Evolutionary conservation across 2,797 vertebrate species (phyloP).

Genomic region (Pterois miles): DNA sequence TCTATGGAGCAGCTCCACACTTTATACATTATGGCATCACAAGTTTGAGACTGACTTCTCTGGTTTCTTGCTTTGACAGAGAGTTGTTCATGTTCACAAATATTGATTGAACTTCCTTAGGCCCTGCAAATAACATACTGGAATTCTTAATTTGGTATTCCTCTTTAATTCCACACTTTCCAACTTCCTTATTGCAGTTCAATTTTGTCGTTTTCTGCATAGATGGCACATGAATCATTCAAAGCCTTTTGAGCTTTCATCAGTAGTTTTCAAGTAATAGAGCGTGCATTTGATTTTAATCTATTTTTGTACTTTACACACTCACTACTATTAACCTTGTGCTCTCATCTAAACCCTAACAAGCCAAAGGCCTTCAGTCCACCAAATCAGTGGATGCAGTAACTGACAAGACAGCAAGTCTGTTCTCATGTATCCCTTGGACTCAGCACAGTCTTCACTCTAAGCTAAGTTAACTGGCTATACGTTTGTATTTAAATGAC

Average conservation of each 20-base stretch:
- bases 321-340: not conserved
- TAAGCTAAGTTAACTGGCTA: not conserved
- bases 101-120: not conserved
- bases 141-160: not conserved
- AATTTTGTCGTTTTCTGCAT: not conserved
- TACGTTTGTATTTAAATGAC: not conserved
- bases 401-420: not conserved
- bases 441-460: not conserved
- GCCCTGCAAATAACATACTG: not conserved
- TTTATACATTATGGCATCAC: not conserved
- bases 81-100: not conserved
- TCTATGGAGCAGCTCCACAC: too few relatives aligned
- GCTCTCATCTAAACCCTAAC: not conserved
- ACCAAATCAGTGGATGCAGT: not conserved
- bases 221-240: not conserved
- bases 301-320: not conserved
- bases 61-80: not conserved
- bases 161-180: not conserved
- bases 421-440: not conserved
- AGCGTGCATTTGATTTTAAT: not conserved
- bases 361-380: not conserved
- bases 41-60: not conserved
- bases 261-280: not conserved
- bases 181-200: too few relatives aligned
- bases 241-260: not conserved